Evolutionary conservation across 2,888 invertebrate species (phyloP), one percentile per base, ranked within the genome.

Genomic region (Heliothis peltigera): DNA sequence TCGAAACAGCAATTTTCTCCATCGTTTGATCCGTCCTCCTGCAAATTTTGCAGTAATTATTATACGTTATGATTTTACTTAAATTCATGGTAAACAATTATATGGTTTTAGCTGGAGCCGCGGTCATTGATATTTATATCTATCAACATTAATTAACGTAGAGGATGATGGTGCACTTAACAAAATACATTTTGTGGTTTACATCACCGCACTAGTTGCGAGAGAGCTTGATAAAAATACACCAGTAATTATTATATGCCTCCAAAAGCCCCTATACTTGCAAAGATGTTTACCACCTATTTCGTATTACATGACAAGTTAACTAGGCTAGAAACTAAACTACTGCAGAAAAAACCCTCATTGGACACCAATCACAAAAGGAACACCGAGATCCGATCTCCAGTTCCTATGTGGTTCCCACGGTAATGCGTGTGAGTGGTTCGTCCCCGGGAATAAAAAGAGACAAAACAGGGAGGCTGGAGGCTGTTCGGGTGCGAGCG

Each of bases 401-500:
- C 74, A 63, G 64, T 80, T 89, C 88, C 80, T 88, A 89, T 82
- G 75, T 22, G 15, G 35, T 35, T 35, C 35, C 35, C 56, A 53
- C 19, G 69, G 48, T 58, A 64, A 77, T 71, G 74, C 22, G 91
- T 87, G 87, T 64, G 87, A 92, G 83, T 56, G 75, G 90, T 53
- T 51, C 84, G 53, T 84, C 90, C 89, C 79, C 90, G 89, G 88
- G 84, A 87, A 80, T 82, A 86, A 86, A 92, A 79, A 87, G 87
- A 80, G 91, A 92, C 75, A 79, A 84, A 78, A 57, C 53, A 76
- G 77, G 81, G 84, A 83, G 87, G 87, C 88, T 81, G 86, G 86
- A 87, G 89, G 89, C 87, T 82, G 84, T 85, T 81, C 85, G 88
- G 89, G 90, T 87, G 89, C 89, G 89, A 93, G 86, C 94, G 94